phyloP scores from a whole-genome alignment of 2,888 invertebrate genomes.

The Drosophila anomalata region DNA sequence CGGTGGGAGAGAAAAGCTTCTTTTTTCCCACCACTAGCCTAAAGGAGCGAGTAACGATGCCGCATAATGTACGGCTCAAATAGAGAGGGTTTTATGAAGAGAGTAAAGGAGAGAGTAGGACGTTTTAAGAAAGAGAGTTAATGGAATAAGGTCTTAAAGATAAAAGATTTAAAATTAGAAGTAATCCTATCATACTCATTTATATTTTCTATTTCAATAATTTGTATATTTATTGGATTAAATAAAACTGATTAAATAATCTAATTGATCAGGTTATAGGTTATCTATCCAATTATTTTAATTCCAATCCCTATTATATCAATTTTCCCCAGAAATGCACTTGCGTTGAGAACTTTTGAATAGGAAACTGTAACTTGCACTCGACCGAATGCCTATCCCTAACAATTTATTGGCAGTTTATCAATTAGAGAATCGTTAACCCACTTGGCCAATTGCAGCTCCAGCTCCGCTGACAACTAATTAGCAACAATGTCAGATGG shows the following conservation, averaged over 20 bases:
- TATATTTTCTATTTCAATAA: neutral
- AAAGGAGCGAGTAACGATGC: too few species aligned
- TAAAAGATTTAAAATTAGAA: neutral
- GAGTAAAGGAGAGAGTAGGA: too few species aligned
- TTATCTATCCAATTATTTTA: neutral
- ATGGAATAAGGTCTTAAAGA: neutral
- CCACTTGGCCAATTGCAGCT: conserved; percentile 21
- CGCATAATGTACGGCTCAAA: too few species aligned
- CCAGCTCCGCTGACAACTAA: conserved; percentile 55
- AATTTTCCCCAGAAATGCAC: too few species aligned
- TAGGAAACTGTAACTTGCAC: neutral
- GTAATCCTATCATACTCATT: too few species aligned
- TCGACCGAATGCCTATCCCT: neutral
- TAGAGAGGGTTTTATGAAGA: too few species aligned
- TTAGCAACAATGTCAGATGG: conserved; percentile 54
- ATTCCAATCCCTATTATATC: neutral
- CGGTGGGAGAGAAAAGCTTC: neutral
- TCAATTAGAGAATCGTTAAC: conserved; percentile 14
- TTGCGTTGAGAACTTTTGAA: neutral
- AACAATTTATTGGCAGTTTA: conserved; percentile 17
- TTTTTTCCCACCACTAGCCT: neutral
- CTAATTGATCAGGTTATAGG: neutral
- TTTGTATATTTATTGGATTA: neutral
- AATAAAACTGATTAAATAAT: neutral
- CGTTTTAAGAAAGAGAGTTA: too few species aligned